Base-by-base conservation (phyloP, 2,797 vertebrate species). In the Sebastes matsubarae region DNA sequence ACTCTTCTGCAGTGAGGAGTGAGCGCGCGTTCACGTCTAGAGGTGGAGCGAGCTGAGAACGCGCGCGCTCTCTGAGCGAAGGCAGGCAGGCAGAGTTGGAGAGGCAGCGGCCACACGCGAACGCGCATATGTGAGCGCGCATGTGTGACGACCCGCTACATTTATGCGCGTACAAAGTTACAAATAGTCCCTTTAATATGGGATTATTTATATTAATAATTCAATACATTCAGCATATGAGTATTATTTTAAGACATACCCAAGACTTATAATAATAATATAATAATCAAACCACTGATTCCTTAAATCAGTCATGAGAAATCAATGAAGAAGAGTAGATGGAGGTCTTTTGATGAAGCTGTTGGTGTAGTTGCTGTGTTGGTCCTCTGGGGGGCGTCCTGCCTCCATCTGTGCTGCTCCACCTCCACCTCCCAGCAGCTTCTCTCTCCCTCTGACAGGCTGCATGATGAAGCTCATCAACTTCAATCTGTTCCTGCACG, bases 371-470 rank as follows among this genome's bases (percentile, higher is more conserved):
- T 13, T 14, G 61, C 32, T 34, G n/a, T 60, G 25, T 70, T 14
- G 32, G n/a, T 34, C 81, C 88, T 13, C 83, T 65, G 4, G 78
- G 73, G 24, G 83, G 80, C 73, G 68, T 4, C 58, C 75, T 74
- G n/a, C n/a, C 72, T 80, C 85, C 75, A 59, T 1, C 9, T 29
- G 1, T 64, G 59, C 55, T 1, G 27, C 27, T 38, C 12, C 4
- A 18, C 12, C 36, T 38, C 12, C 36, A 38, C 46, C 34, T n/a
- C 25, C 52, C 66, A 2, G 25, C 36, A n/a, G 22, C 50, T 59
- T 20, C 11, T 63, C 8, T 68, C 64, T 68, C 6, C 29, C 64
- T 30, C 68, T 24, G 22, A 20, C 70, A n/a, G 25, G 3, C 61
- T 24, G 64, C 50, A 10, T 13, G 9, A 67, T 78, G 61, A 79